Base-by-base conservation (phyloP, 2,113 vertebrate species). In the Jaculus jaculus region DNA sequence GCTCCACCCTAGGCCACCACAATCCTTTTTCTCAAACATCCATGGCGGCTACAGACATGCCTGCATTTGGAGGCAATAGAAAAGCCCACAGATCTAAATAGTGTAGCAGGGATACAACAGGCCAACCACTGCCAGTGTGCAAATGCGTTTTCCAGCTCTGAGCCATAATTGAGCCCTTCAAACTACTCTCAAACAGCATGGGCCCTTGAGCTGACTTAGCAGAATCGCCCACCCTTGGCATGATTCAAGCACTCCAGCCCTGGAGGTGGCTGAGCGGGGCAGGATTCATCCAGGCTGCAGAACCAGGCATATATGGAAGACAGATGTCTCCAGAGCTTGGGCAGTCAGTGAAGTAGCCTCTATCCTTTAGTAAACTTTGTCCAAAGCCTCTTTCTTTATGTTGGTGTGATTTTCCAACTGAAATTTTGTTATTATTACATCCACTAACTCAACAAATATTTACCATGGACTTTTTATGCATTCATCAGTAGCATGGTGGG, bases 391-490 rank as follows among this genome's bases (percentile, higher is more conserved):
- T 10, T 37, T 66, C 24, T 69, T 54, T n/a, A 24, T 47, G n/a
- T 65, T 1, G 34, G 37, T 11, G 51, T 34, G 73, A 0, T 32
- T 79, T 69, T 82, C 42, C 63, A 42, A 84, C 37, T 30, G 34
- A 28, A 20, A 24, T 58, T 60, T n/a, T 28, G 34, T 32, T 28
- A 15, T 72, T 39, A 39, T 23, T 60, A 28, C 6, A 39, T 75
- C 42, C 73, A 12, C 34, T 30, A 17, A 18, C 16, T 37, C 18
- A 4, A 1, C 23, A 34, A 78, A 17, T 69, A 42, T 37, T 26
- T 34, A 7, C 3, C 0, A 1, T n/a, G 24, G 11, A 51, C 34
- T 1, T 6, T n/a, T 68, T 47, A 7, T 4, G 3, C 20, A 12
- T 30, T 47, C 3, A 7, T 5, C 12, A 32, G 7, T 17, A 32